Base-by-base conservation (phyloP, 2,113 vertebrate genomes). In the Numenius arquata region DNA sequence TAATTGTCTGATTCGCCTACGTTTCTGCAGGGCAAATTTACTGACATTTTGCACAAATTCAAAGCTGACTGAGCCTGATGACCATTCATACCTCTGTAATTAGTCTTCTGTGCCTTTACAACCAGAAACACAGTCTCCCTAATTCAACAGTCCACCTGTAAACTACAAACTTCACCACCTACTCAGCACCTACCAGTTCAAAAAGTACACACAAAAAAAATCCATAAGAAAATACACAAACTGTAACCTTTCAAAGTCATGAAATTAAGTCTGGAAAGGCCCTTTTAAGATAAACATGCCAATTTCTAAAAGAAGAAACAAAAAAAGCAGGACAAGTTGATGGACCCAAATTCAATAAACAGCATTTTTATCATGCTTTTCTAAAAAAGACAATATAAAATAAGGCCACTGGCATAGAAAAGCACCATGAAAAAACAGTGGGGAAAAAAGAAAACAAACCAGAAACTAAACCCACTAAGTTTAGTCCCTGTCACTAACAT, bases 221-320 rank as follows among this genome's bases (percentile, higher is more conserved):
- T 8, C 55, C 12, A 26, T 9, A 23, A 19, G 48, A 22, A 71
- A 68, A 20, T 15, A 66, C 5, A 63, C 34, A 74, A 85, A 52
- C 50, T 12, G 7, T 13, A 88, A 77, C 23, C 50, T 83, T 91
- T 90, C 59, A 78, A 58, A 85, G 75, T 52, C 36, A 90, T 32
- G 38, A 85, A 91, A 91, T 13, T n/a, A 43, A 77, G 56, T 27
- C 25, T 90, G 48, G n/a, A 83, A 79, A 88, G 59, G 63, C 12
- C 48, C 48, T 67, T 77, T 84, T 63, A 93, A 89, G n/a, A 94
- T 67, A 93, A 80, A 85, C 72, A 84, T 68, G 61, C 27, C 61
- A 43, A 78, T 43, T 87, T 75, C 92, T 90, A 95, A 95, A 97
- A 95, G 88, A 78, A 94, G 88, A 85, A 96, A 63, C 82, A 84